phyloP scores from a whole-genome alignment of 2,797 vertebrate genomes.

The Sebastes iracundus region DNA sequence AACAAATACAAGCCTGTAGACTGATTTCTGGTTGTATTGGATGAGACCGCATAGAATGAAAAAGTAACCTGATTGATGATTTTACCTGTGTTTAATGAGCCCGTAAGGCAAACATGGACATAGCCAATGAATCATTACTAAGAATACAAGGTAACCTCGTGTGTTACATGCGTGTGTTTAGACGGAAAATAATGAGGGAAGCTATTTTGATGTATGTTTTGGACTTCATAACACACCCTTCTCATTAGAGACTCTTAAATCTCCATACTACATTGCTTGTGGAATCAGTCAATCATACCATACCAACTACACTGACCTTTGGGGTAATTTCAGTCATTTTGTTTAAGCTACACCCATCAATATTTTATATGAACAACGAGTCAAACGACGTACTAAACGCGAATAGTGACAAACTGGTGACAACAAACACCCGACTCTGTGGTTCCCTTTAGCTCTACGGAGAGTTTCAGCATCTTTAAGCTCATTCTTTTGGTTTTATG shows the following conservation, averaged over 20 bases:
- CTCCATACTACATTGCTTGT: neutral
- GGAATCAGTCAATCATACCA: neutral
- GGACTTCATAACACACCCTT: neutral
- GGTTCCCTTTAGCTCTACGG: neutral
- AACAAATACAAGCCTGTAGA: neutral
- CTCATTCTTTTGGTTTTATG: neutral
- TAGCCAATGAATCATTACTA: neutral
- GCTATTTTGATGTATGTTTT: neutral
- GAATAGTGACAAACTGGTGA: neutral
- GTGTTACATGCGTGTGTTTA: neutral
- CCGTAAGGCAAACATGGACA: conserved; percentile 1
- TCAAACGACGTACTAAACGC: neutral
- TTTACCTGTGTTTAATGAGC: conserved; percentile 26
- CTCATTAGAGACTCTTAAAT: neutral
- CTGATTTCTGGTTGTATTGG: neutral
- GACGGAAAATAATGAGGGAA: neutral
- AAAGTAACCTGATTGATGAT: conserved; percentile 14
- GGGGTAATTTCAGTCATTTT: neutral
- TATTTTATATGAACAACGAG: neutral
- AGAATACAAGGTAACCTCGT: neutral
- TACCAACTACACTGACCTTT: neutral
- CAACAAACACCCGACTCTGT: neutral
- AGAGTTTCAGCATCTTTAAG: too few relatives aligned
- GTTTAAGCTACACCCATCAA: neutral
- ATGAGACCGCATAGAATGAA: neutral